Evolutionary conservation across 2,113 vertebrate genomes (phyloP).

Genomic region (Crotalus horridus): DNA sequence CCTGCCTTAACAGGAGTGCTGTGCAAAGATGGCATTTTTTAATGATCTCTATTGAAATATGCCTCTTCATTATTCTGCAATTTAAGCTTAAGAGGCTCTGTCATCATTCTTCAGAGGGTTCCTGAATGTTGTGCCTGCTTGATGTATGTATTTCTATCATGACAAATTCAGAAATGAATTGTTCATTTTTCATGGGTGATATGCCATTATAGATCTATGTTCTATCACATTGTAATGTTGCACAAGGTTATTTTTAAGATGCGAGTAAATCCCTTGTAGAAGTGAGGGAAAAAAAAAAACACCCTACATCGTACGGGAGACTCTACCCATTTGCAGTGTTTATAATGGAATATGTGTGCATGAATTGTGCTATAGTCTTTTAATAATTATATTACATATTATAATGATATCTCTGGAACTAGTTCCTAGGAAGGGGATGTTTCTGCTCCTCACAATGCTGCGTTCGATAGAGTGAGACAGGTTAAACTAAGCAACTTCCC

Average conservation of each 20-base stretch:
- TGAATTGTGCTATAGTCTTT: not conserved
- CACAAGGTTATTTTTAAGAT: not conserved
- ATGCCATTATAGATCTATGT: not conserved
- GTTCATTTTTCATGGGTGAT: not conserved
- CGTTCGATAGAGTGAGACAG: not conserved
- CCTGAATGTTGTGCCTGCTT: not conserved
- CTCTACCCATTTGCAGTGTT: not conserved
- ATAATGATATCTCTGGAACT: not conserved
- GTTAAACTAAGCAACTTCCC: no score
- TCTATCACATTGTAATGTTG: not conserved
- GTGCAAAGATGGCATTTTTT: not conserved
- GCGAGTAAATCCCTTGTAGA: not conserved
- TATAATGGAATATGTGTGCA: not conserved
- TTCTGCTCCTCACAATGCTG: not conserved
- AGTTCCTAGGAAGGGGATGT: no score
- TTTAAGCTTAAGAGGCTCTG: not conserved
- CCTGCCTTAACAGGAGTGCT: not conserved
- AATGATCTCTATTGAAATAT: not conserved
- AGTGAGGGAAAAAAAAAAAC: not conserved
- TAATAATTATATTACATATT: not conserved
- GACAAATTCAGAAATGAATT: not conserved
- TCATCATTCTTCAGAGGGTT: not conserved
- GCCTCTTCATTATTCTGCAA: not conserved
- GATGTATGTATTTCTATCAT: not conserved
- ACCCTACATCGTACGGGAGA: not conserved